A percentile compares a stretch with the other conserved stretches of the same genome.
Conservation (phyloP, 2,888 invertebrate species). For the Mythimna vitellina region DNA sequence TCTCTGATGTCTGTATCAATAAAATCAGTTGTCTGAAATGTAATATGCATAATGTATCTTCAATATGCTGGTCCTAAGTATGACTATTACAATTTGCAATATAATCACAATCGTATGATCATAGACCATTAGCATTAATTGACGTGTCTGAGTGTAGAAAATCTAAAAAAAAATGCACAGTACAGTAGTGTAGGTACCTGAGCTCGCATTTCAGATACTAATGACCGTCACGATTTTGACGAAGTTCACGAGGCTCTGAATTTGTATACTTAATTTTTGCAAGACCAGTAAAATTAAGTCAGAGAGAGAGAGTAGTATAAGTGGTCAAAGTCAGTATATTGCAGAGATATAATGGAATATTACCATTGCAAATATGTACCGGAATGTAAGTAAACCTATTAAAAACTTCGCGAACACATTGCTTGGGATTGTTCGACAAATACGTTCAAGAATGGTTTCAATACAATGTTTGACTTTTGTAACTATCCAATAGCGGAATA, state of each 20-base stretch:
- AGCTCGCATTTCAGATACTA: conserved; percentile 2
- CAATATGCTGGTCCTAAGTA: not conserved
- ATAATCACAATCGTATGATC: not conserved
- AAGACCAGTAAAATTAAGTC: not conserved
- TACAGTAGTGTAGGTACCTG: not conserved
- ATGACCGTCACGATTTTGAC: not conserved
- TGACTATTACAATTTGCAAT: not conserved
- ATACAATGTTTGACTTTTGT: conserved; percentile 27
- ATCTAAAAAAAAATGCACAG: not conserved
- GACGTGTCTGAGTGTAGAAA: not conserved
- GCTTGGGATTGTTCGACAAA: conserved; percentile 17
- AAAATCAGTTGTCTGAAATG: not conserved
- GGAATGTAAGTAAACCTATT: not conserved
- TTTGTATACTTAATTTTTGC: not conserved
- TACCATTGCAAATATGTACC: too few relatives aligned
- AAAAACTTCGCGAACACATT: conserved; percentile 5
- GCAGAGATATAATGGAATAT: not conserved
- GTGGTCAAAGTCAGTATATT: not conserved
- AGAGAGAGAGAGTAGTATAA: not conserved
- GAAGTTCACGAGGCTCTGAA: not conserved
- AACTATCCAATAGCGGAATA: conserved; percentile 22
- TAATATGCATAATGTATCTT: not conserved
- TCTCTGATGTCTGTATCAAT: not conserved
- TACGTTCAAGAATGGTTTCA: conserved; percentile 21
- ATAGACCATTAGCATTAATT: not conserved